These are phyloP conservation scores for Apeira syringaria DNA, from an alignment of 2,888 invertebrate species.

Conservation along the genomic window DNA sequence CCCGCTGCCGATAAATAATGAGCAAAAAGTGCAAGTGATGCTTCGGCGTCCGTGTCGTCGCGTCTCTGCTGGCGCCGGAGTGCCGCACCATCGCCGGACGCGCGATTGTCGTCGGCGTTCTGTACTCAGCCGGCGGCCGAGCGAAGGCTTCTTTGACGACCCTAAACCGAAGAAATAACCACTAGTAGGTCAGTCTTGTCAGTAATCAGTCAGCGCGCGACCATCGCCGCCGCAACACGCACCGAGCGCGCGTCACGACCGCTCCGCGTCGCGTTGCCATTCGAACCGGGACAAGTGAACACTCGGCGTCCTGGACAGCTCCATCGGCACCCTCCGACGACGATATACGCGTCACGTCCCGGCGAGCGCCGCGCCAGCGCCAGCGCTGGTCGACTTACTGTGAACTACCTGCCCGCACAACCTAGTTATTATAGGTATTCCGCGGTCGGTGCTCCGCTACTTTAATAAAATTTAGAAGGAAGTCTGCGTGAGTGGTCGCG, in stretches of 20 bases:
- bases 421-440: neutral
- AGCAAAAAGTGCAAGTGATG: too few relatives aligned
- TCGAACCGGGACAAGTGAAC: neutral
- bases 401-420: neutral
- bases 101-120: too few relatives aligned
- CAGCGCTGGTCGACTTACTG: neutral
- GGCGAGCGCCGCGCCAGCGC: slow-evolving; percentile 4
- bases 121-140: too few relatives aligned
- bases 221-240: neutral
- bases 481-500: too few relatives aligned
- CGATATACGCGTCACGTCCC: too few relatives aligned
- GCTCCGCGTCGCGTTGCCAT: neutral
- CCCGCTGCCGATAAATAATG: too few relatives aligned
- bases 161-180: neutral
- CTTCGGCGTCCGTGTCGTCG: too few relatives aligned
- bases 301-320: neutral
- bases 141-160: neutral
- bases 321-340: neutral
- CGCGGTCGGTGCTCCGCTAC: neutral
- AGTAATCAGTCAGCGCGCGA: neutral
- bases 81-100: too few relatives aligned
- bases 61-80: too few relatives aligned
- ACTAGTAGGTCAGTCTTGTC: neutral
- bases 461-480: neutral
- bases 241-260: neutral